phyloP scores from a whole-genome alignment of 2,113 vertebrate genomes.

The Mionectes macconnelli region DNA sequence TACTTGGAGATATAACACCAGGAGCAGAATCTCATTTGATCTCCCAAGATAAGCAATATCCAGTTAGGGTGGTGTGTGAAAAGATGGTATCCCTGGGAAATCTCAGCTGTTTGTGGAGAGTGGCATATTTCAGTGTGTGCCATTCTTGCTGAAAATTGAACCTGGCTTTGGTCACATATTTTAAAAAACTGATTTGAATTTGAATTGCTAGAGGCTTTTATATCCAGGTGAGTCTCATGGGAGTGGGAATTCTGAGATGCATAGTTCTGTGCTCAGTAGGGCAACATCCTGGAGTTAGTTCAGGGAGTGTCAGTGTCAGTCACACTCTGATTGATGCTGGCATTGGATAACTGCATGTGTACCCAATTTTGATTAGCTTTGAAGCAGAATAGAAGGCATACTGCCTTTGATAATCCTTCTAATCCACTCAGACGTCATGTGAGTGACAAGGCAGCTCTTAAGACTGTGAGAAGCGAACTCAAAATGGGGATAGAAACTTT shows the following conservation, averaged over 20 bases:
- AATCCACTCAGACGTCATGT: conserved; percentile 38
- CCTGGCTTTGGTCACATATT: background rate
- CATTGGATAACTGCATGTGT: conserved; percentile 15
- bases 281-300: background rate
- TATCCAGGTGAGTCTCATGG: background rate
- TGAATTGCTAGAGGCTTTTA: background rate
- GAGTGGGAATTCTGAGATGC: background rate
- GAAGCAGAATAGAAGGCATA: conserved; percentile 20
- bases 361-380: conserved; percentile 46
- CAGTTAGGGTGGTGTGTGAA: background rate
- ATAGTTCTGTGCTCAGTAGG: background rate
- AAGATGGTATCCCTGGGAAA: conserved; percentile 10
- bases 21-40: conserved; percentile 30
- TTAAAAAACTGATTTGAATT: background rate
- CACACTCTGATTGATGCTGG: conserved; percentile 43
- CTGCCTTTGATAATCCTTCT: conserved; percentile 40
- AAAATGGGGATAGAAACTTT: background rate
- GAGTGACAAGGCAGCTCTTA: conserved; percentile 26
- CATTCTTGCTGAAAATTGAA: background rate
- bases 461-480: background rate
- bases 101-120: background rate
- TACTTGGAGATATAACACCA: conserved; percentile 5
- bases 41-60: conserved; percentile 14
- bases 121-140: background rate
- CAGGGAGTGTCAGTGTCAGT: conserved; percentile 4